phyloP scores from a whole-genome alignment of 1,140 invertebrate genomes.

The Pectinophora gossypiella region DNA sequence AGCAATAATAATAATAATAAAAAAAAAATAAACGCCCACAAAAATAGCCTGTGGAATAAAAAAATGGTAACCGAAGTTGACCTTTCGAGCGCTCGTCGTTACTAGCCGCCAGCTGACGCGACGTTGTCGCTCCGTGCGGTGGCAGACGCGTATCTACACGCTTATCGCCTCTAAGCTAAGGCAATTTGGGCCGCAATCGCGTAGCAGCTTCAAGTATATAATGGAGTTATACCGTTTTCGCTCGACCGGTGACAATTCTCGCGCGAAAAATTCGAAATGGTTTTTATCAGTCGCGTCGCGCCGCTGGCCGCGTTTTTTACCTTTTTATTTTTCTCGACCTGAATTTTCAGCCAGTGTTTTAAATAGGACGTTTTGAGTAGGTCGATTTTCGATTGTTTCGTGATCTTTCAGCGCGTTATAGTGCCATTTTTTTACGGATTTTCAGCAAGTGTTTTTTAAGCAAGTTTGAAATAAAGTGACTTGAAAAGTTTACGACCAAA shows the following conservation, averaged over 20 bases:
- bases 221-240: constrained; percentile 54
- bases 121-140: constrained; percentile 45
- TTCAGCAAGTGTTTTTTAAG: background rate
- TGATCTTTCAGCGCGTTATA: background rate
- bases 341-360: too few species aligned
- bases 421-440: background rate
- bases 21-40: constrained; percentile 44
- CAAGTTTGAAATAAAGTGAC: too few species aligned
- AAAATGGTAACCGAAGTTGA: constrained; percentile 67
- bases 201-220: constrained; percentile 50
- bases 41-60: constrained; percentile 60
- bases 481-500: too few species aligned
- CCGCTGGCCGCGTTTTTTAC: background rate
- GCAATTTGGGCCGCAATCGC: constrained; percentile 30
- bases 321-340: too few species aligned
- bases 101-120: constrained; percentile 71
- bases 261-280: constrained; percentile 72
- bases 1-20: constrained; percentile 25
- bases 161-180: constrained; percentile 58
- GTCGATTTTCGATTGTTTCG: too few species aligned
- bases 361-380: too few species aligned
- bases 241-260: constrained; percentile 47
- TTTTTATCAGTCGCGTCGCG: constrained; percentile 65
- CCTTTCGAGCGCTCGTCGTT: constrained; percentile 64
- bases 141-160: constrained; percentile 23